Base-by-base conservation (phyloP, 2,797 vertebrate genomes). In the Percopsis omiscomaycus region DNA sequence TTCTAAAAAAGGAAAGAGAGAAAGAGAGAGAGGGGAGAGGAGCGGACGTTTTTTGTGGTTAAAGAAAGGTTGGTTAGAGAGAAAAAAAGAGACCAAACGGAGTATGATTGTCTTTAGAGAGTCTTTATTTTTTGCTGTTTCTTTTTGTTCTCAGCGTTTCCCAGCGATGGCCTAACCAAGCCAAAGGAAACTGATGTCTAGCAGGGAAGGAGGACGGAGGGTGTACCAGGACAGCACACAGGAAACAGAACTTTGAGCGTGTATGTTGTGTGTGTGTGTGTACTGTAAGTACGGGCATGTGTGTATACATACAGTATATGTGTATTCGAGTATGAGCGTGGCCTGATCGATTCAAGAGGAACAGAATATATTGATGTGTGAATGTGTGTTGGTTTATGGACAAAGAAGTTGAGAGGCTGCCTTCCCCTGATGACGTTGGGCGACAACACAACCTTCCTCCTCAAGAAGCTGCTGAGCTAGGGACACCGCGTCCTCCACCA, bases 101-200 rank as follows among this genome's bases (percentile, higher is more conserved):
- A 29, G 11, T 54, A 14, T 54, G 30, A 54, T 27, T 30, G 30
- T 29, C 5, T 9, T 22, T 22, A 16, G 9, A 29, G 52, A 29
- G 2, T 16, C 30, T n/a, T 32, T 14, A 29, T 56, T 28, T 56
- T 71, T 59, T 53, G 68, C 13, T 71, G 6, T 66, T 9, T 47
- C 5, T 68, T 11, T 50, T 73, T 61, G 27, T 77, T 64, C 14
- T 12, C 59, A 87, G 84, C 68, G 61, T 63, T 56, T 61, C 51
- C 58, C 58, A 64, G 54, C 55, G 66, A 84, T 85, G 76, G 71
- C 61, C 57, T 59, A 32, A 32, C 48, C 57, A 64, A 73, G 42
- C 75, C 60, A 68, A 67, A 80, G 69, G 59, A 69, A 74, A 75
- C 69, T 84, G 74, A 85, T 55, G 49, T 67, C 49, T 64, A 48